These are phyloP conservation scores for Acanthoscelides obtectus DNA, from an alignment of 2,888 invertebrate genomes.

Conservation along the genomic window DNA sequence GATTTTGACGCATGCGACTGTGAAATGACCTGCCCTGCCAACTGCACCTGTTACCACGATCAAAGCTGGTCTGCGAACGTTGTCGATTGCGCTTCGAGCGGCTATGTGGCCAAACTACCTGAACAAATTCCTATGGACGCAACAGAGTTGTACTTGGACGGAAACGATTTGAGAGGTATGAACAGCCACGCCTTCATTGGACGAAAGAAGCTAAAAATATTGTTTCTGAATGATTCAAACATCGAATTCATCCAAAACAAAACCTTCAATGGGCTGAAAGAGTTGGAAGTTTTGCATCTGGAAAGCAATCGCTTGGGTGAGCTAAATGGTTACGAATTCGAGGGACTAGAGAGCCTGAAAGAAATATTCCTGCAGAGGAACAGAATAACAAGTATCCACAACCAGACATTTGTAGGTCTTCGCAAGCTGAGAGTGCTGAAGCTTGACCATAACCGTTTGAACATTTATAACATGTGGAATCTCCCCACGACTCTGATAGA, in stretches of 20 bases:
- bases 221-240: conserved; percentile 74
- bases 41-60: conserved; percentile 86
- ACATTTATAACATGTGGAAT: conserved; percentile 67
- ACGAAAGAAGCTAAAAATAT: conserved; percentile 68
- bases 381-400: conserved; percentile 63
- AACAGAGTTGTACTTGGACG: conserved; percentile 81
- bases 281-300: conserved; percentile 69
- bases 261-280: conserved; percentile 78
- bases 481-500: conserved; percentile 61
- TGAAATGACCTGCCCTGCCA: conserved; percentile 84
- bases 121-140: conserved; percentile 87
- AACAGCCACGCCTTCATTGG: conserved; percentile 83
- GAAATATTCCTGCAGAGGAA: conserved; percentile 74
- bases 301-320: conserved; percentile 68
- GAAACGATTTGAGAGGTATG: conserved; percentile 71
- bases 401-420: conserved; percentile 66
- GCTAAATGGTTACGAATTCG: conserved; percentile 75
- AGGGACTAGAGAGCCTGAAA: conserved; percentile 66
- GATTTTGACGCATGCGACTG: conserved; percentile 91
- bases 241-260: conserved; percentile 75
- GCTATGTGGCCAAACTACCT: conserved; percentile 65
- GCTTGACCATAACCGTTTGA: conserved; percentile 68
- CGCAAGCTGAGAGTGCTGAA: conserved; percentile 61
- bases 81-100: conserved; percentile 72
- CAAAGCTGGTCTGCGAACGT: conserved; percentile 83